Percentiles rank a stretch among this genome's conserved stretches.
phyloP scores from a whole-genome alignment of 2,113 vertebrate genomes.

The Seriola dumerili region DNA sequence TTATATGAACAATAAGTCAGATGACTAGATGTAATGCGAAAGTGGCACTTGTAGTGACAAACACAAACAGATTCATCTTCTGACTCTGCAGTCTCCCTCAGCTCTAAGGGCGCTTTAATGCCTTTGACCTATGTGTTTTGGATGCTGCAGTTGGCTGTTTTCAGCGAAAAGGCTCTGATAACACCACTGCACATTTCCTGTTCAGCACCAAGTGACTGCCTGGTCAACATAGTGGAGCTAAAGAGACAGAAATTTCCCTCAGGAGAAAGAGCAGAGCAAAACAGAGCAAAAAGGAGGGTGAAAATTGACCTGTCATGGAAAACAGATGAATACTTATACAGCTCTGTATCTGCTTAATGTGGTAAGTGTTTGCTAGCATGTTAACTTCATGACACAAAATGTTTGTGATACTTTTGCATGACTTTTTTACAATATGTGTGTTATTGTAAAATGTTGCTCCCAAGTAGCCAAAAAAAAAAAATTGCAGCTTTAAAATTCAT shows the following conservation, averaged over 20 bases:
- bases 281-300: neutral
- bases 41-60: neutral
- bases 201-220: neutral
- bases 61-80: neutral
- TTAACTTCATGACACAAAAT: no score
- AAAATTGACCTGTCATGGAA: neutral
- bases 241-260: neutral
- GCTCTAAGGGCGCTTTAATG: neutral
- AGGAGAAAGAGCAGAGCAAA: neutral
- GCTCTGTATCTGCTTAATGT: no score
- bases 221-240: neutral
- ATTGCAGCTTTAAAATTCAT: no score
- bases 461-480: no score
- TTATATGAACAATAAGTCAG: no score
- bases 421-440: no score
- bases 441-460: no score
- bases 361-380: no score
- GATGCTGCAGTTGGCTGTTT: neutral
- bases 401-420: no score
- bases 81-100: neutral
- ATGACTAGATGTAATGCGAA: no score
- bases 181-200: neutral
- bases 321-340: no score
- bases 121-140: neutral
- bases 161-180: neutral